phyloP scores from a whole-genome alignment of 2,888 invertebrate species.

The Philonicus albiceps region DNA sequence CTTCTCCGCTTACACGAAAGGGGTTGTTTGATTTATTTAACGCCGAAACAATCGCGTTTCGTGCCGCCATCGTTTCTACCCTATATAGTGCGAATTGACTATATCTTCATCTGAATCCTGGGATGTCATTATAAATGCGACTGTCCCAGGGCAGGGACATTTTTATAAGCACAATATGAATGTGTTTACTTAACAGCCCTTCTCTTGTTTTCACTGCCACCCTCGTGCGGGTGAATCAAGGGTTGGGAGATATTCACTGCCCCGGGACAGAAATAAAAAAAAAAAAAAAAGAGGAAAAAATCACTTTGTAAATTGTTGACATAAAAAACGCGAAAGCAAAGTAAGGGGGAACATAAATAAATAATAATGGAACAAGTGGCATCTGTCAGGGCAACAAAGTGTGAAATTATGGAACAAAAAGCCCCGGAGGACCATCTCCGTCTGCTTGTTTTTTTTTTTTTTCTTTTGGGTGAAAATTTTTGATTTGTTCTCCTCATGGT shows the following conservation, averaged over 20 bases:
- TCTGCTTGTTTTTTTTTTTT: too few relatives aligned
- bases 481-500: constrained; percentile 14
- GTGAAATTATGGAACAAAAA: constrained; percentile 55
- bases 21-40: constrained; percentile 48
- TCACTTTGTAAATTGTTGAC: constrained; percentile 50
- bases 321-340: constrained; percentile 41
- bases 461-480: constrained; percentile 26
- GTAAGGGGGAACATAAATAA: constrained; percentile 48
- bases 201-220: constrained; percentile 45
- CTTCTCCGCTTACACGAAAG: constrained; percentile 43
- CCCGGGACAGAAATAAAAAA: neutral
- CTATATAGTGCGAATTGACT: constrained; percentile 7
- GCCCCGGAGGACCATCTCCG: constrained; percentile 6
- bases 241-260: neutral
- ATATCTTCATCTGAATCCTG: constrained; percentile 47
- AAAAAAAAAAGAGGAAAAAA: constrained; percentile 41
- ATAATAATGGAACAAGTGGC: constrained; percentile 57
- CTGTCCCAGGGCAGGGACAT: constrained; percentile 43
- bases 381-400: constrained; percentile 60
- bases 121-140: constrained; percentile 3
- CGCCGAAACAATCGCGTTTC: constrained; percentile 24
- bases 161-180: constrained; percentile 49
- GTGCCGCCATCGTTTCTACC: neutral
- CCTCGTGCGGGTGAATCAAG: neutral
- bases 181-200: constrained; percentile 48